Evolutionary conservation across 2,888 invertebrate species (phyloP).

Genomic region (Nebria brevicollis): DNA sequence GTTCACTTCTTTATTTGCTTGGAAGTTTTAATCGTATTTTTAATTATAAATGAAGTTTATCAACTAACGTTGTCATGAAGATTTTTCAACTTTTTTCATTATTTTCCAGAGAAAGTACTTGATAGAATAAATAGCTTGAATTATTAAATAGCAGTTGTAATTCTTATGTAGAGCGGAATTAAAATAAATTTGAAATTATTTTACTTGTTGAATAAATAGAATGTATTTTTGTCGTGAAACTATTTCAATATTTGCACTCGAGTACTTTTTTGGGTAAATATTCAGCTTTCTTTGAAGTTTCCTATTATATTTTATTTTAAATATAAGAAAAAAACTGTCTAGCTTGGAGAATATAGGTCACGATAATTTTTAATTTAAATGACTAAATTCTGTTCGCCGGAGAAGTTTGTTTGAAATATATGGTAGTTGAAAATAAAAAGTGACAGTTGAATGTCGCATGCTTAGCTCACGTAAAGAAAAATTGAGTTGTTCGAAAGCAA

Average conservation of each 20-base stretch:
- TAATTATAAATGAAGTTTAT: not conserved
- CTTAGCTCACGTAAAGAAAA: constrained; percentile 13
- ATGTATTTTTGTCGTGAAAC: constrained; percentile 25
- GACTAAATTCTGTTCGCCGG: not conserved
- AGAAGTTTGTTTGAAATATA: not conserved
- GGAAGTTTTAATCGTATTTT: not conserved
- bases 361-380: too few relatives aligned
- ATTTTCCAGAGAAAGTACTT: not conserved
- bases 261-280: constrained; percentile 32
- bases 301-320: not conserved
- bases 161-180: not conserved
- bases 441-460: not conserved
- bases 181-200: not conserved
- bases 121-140: not conserved
- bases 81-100: constrained; percentile 1
- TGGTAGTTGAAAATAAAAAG: not conserved
- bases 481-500: constrained; percentile 38
- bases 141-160: not conserved
- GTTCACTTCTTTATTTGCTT: not conserved
- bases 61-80: not conserved
- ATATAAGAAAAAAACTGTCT: too few relatives aligned
- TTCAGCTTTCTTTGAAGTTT: not conserved
- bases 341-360: too few relatives aligned
- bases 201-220: constrained; percentile 24
- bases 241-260: constrained; percentile 36